phyloP scores from a whole-genome alignment of 2,113 vertebrate species.

The Alaudala cheleensis region DNA sequence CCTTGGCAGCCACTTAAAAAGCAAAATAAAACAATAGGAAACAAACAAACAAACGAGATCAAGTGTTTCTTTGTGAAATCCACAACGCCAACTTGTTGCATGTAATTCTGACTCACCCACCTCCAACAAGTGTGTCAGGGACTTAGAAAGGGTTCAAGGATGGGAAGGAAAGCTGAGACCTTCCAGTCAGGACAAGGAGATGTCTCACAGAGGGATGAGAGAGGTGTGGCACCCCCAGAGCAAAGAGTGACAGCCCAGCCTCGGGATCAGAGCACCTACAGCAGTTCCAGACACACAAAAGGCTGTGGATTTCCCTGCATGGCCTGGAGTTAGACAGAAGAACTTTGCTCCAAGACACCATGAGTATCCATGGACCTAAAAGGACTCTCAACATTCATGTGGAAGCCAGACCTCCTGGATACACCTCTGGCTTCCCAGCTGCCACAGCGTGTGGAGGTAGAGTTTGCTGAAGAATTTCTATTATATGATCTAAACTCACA shows the following conservation, averaged over 20 bases:
- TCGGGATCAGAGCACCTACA: not conserved
- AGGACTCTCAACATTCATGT: not conserved
- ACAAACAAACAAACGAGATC: no score
- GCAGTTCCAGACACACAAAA: not conserved
- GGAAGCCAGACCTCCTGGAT: not conserved
- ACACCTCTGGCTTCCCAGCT: not conserved
- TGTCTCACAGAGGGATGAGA: not conserved
- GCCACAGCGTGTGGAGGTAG: rapidly evolving
- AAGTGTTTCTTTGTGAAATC: not conserved
- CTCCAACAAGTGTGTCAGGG: not conserved
- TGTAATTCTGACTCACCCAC: not conserved
- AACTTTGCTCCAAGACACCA: not conserved
- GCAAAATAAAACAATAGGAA: not conserved
- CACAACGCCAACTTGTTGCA: no score
- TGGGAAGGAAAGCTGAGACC: not conserved
- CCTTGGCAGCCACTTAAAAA: not conserved
- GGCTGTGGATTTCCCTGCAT: rapidly evolving
- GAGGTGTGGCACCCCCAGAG: not conserved
- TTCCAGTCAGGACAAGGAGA: not conserved
- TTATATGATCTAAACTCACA: not conserved
- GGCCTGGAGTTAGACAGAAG: not conserved
- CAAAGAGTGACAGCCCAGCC: not conserved
- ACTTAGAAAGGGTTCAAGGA: not conserved
- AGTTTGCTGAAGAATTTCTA: not conserved
- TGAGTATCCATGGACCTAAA: not conserved